Evolutionary conservation across 2,888 invertebrate genomes (phyloP), one percentile per base, ranked within the genome.

Genomic region (Tenthredo mesomela): DNA sequence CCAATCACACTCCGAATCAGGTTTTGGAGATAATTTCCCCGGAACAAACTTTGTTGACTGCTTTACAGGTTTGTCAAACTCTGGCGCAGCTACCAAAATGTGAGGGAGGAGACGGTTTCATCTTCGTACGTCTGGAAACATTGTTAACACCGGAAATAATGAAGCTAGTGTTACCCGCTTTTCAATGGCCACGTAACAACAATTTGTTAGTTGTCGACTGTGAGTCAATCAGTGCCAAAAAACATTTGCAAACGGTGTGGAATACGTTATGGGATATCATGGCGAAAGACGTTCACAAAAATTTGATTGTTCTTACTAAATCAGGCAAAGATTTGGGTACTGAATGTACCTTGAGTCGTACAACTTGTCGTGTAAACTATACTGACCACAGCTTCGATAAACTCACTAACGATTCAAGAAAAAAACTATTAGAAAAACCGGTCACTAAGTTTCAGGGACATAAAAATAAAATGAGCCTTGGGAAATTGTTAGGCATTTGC

Each of bases 21-120:
- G 6, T 71, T 21, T 21, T 37, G 21, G 40, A 71, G n/a, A 12
- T 71, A 9, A 43, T 71, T n/a, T 71, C 71, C 12, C n/a, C 40
- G 37, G 12, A 71, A 40, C n/a, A 71, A 18, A 71, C 71, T 40
- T 40, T 71, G 71, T 40, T 71, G 21, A 71, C 71, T 21, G 7
- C n/a, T 7, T 43, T 71, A 37, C 33, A n/a, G 12, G 40, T 71
- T 40, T 12, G n/a, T n/a, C 71, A 71, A 71, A 71, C 71, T 7
- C 9, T 71, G 1, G 21, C n/a, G 18, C 15, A 40, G 25, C n/a
- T 18, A 18, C 18, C 15, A 3, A 21, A 21, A 40, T 71, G 37
- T 43, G 15, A 43, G 40, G n/a, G 43, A 43, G n/a, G 43, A 12
- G 21, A 71, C 0, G 40, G 40, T 37, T 43, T 25, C 18, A 71